Base-by-base conservation (phyloP, 2,797 vertebrate genomes). In the Dendrocincla tyrannina region DNA sequence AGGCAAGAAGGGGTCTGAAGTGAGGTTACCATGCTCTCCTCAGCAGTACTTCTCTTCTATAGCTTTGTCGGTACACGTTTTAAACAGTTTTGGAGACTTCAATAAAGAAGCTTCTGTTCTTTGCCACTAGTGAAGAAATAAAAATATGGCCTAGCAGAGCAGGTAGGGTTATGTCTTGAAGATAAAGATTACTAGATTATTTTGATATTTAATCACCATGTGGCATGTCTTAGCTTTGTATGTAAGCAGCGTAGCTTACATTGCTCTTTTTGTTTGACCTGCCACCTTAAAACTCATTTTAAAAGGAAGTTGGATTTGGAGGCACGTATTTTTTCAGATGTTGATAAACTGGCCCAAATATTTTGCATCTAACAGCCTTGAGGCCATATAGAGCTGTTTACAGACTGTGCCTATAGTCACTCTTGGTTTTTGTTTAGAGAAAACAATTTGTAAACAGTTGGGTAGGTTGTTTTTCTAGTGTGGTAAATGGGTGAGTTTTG, bases 61-160 rank as follows among this genome's bases (percentile, higher is more conserved):
- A 79, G 46, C 33, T 84, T 95, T 89, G 37, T 62, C 47, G 20
- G 30, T 68, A 68, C 25, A 44, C 49, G 70, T 85, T 79, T 88
- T 47, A 90, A 91, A 70, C 52, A 35, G 59, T 64, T 91, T 75
- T 73, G 80, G 33, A 86, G 41, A 47, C 28, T 64, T 90, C 47
- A 53, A 13, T 84, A 89, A 84, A 95, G 85, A 68, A 74, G 33
- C 63, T 75, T 87, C 87, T 95, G 88, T 89, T 94, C 66, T 91
- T 67, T 91, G 67, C 47, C 63, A 33, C 52, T 42, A 59, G 47
- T 92, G 66, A 91, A 86, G 76, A 93, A 92, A 78, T 63, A 81
- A 84, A 93, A 93, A 91, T 81, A 81, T 47, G 86, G 62, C 44
- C 50, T 70, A 39, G 77, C 44, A 46, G 74, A 77, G 70, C 91